Evolutionary conservation across 1,140 invertebrate species (phyloP).

Genomic region (Aporrectodea caliginosa): DNA sequence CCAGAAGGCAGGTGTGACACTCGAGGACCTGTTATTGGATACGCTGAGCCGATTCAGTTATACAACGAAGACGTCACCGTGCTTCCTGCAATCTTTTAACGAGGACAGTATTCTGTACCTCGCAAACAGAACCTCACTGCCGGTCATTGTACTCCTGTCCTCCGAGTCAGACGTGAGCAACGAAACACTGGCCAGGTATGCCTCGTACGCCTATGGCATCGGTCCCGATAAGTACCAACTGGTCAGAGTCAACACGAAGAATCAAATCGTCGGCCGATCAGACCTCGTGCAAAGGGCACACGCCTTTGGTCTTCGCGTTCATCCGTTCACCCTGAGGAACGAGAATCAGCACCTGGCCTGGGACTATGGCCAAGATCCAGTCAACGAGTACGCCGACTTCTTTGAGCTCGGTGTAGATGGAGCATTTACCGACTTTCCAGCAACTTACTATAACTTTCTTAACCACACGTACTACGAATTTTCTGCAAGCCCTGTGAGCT

Average conservation of each 20-base stretch:
- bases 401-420: conserved; percentile 26
- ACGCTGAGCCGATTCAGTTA: not conserved
- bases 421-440: conserved; percentile 29
- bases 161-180: not conserved
- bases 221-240: conserved; percentile 13
- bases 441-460: conserved; percentile 19
- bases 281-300: conserved; percentile 16
- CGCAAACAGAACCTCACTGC: not conserved
- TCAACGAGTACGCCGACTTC: conserved; percentile 25
- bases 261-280: not conserved
- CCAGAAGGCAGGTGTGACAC: not conserved
- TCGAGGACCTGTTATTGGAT: not conserved
- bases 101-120: conserved; percentile 24
- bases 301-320: conserved; percentile 8
- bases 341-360: conserved; percentile 27
- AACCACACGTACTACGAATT: conserved; percentile 31
- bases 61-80: too few relatives aligned
- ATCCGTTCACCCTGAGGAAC: conserved; percentile 27
- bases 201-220: conserved; percentile 19
- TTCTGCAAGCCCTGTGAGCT: too few relatives aligned
- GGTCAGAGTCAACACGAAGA: not conserved
- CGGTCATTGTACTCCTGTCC: conserved; percentile 3
- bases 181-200: not conserved
- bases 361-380: conserved; percentile 32
- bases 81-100: conserved; percentile 31